A percentile compares a stretch with the other conserved stretches of the same genome.
These are phyloP conservation scores for Philaethria dido DNA, from an alignment of 2,888 invertebrate species.

Conservation along the genomic window DNA sequence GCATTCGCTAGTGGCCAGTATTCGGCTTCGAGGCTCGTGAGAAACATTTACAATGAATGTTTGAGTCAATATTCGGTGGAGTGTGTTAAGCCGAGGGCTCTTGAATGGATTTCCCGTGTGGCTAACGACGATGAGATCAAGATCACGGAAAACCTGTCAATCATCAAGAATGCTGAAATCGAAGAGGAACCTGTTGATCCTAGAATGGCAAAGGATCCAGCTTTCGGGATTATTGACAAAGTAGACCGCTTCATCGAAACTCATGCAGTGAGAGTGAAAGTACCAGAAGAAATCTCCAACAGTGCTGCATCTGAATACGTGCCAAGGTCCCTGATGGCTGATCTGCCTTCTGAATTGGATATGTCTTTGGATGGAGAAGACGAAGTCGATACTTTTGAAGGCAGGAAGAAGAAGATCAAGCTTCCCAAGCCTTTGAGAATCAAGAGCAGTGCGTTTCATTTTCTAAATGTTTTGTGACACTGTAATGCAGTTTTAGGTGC, in stretches of 20 bases:
- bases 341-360: constrained; percentile 86
- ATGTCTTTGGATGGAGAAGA: constrained; percentile 87
- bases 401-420: constrained; percentile 81
- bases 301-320: constrained; percentile 84
- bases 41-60: constrained; percentile 87
- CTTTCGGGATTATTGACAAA: constrained; percentile 86
- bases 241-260: constrained; percentile 90
- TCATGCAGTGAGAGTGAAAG: constrained; percentile 89
- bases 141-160: constrained; percentile 89
- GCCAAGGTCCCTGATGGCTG: constrained; percentile 85
- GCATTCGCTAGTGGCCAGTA: constrained; percentile 70
- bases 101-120: constrained; percentile 89
- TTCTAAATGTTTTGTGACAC: constrained; percentile 1
- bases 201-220: constrained; percentile 81
- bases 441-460: constrained; percentile 71
- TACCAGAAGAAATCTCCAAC: constrained; percentile 86
- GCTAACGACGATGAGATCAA: constrained; percentile 87
- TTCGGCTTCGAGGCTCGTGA: constrained; percentile 86
- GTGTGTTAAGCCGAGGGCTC: constrained; percentile 91
- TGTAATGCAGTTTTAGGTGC: constrained; percentile 3
- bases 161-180: constrained; percentile 85
- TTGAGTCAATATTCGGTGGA: constrained; percentile 87
- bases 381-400: constrained; percentile 73
- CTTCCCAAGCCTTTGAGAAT: constrained; percentile 80
- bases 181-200: constrained; percentile 68